Percentiles rank a stretch among this genome's conserved stretches.
Conservation (phyloP, 2,113 vertebrate genomes). For the Thermophis baileyi region DNA sequence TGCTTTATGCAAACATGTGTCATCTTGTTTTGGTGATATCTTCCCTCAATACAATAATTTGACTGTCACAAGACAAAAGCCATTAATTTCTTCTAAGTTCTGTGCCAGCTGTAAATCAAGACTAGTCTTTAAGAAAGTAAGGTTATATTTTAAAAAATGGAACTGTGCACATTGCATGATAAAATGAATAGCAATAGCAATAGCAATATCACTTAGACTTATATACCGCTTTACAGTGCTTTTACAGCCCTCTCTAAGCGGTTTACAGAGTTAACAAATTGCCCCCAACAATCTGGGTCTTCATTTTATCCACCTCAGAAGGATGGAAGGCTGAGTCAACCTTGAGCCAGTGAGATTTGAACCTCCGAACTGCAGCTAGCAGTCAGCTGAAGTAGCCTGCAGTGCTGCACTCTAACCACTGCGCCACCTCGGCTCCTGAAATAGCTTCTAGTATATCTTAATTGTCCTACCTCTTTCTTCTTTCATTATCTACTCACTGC, state of each 20-base stretch:
- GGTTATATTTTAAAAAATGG: neutral
- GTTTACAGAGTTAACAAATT: no score
- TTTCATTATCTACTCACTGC: neutral
- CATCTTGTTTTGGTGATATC: neutral
- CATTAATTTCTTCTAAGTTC: neutral
- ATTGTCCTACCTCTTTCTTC: neutral
- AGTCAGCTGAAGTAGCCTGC: no score
- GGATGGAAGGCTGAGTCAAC: no score
- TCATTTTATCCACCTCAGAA: no score
- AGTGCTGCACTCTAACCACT: no score
- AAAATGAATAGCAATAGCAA: neutral
- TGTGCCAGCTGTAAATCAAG: neutral
- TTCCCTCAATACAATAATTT: neutral
- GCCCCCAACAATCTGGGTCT: no score
- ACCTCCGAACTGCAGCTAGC: no score
- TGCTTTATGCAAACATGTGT: neutral
- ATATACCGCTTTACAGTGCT: no score
- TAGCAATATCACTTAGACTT: no score
- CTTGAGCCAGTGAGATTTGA: no score
- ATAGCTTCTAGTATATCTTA: neutral
- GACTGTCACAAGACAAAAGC: neutral
- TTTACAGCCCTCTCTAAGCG: no score
- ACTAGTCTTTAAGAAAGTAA: neutral
- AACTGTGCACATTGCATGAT: neutral
- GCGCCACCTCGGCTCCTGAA: no score